A percentile compares a stretch with the other conserved stretches of the same genome.
Conservation (phyloP, 2,797 vertebrate genomes). For the Coccyzus lansbergi region DNA sequence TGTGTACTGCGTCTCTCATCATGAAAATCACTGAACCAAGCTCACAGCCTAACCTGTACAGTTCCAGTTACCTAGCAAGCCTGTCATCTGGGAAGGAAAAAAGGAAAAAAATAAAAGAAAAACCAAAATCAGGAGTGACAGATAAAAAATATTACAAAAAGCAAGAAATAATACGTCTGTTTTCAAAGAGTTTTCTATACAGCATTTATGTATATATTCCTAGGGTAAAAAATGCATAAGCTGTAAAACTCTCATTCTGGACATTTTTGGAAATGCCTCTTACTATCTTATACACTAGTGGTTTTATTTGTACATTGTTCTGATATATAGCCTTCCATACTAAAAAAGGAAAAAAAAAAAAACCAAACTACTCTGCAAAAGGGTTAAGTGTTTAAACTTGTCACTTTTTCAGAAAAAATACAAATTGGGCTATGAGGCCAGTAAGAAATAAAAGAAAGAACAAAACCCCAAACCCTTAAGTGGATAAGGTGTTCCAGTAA, state of each 20-base stretch:
- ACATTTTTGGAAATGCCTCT: neutral
- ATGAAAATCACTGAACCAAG: neutral
- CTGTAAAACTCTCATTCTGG: neutral
- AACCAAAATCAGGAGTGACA: neutral
- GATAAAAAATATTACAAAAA: neutral
- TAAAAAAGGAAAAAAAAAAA: neutral
- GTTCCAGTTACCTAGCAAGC: neutral
- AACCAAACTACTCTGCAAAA: too few relatives aligned
- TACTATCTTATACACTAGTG: neutral
- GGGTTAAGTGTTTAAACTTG: conserved; percentile 2
- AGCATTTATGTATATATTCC: neutral
- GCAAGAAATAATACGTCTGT: neutral
- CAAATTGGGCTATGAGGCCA: neutral
- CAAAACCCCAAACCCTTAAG: neutral
- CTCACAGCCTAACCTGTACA: neutral
- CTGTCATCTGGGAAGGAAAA: neutral
- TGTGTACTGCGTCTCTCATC: neutral
- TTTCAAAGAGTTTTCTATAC: neutral
- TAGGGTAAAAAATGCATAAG: neutral
- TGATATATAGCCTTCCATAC: neutral
- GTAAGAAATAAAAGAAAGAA: neutral
- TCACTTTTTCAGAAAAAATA: conserved; percentile 3
- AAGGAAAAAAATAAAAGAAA: accelerated
- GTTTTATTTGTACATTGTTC: neutral
- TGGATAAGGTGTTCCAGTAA: neutral